Percentiles rank a stretch among this genome's conserved stretches.
Conservation (phyloP, 2,888 invertebrate species). For the Proisotoma minuta region DNA sequence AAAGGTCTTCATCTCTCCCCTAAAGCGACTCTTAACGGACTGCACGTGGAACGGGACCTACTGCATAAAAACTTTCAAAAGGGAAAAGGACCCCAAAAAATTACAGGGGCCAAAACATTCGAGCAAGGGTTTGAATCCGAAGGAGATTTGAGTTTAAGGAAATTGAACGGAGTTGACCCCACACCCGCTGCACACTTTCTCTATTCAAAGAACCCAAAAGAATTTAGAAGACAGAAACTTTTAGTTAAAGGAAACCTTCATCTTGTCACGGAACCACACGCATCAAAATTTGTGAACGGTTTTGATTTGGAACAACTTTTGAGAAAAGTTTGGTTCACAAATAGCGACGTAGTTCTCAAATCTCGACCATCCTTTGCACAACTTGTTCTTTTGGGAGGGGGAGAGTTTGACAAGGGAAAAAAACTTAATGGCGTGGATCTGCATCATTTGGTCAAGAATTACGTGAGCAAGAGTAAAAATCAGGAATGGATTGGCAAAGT, state of each 20-base stretch:
- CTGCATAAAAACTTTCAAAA: constrained; percentile 14
- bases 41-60: constrained; percentile 23
- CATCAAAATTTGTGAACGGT: constrained; percentile 20
- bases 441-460: constrained; percentile 14
- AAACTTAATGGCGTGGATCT: constrained; percentile 29
- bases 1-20: no score
- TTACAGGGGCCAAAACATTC: constrained; percentile 28
- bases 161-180: constrained; percentile 10
- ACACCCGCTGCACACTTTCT: not conserved
- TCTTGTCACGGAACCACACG: constrained; percentile 28
- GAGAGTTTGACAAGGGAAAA: not conserved
- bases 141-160: constrained; percentile 10
- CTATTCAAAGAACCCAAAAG: not conserved
- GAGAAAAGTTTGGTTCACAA: constrained; percentile 26
- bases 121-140: constrained; percentile 12
- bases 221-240: not conserved
- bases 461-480: constrained; percentile 28
- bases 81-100: constrained; percentile 12
- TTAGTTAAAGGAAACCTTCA: constrained; percentile 23
- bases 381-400: not conserved
- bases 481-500: constrained; percentile 34
- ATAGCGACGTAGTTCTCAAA: constrained; percentile 16
- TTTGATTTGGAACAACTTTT: constrained; percentile 19
- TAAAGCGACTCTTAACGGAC: constrained; percentile 23
- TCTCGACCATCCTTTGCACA: constrained; percentile 19